phyloP scores from a whole-genome alignment of 2,888 invertebrate species.

The Coenonympha glycerion region DNA sequence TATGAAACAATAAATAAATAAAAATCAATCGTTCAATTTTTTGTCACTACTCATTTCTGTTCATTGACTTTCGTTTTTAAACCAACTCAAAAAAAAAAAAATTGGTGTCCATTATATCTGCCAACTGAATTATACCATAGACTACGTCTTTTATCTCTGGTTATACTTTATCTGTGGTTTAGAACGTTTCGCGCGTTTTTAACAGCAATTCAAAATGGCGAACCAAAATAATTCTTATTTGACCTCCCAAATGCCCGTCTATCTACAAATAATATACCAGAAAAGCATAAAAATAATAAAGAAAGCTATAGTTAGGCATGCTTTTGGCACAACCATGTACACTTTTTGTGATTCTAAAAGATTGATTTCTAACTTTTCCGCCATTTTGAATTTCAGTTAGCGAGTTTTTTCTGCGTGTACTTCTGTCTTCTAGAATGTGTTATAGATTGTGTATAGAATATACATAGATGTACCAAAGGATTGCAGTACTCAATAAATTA shows the following conservation, averaged over 20 bases:
- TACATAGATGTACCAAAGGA: constrained; percentile 26
- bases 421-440: constrained; percentile 8
- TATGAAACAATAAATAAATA: no score
- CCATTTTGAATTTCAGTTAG: background rate
- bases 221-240: background rate
- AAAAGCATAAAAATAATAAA: no score
- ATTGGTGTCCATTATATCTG: no score
- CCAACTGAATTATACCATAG: background rate
- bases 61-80: no score
- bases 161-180: background rate
- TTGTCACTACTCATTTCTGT: no score
- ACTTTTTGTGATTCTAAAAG: no score
- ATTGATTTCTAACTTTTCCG: background rate
- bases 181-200: background rate
- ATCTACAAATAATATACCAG: no score
- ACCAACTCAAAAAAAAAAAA: no score
- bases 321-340: background rate
- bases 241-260: no score
- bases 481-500: constrained; percentile 26
- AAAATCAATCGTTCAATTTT: no score
- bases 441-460: constrained; percentile 20
- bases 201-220: constrained; percentile 1
- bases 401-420: constrained; percentile 10
- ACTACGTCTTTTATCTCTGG: background rate
- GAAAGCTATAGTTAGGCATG: no score